phyloP scores from a whole-genome alignment of 2,113 vertebrate genomes.

The Agelaius phoeniceus region DNA sequence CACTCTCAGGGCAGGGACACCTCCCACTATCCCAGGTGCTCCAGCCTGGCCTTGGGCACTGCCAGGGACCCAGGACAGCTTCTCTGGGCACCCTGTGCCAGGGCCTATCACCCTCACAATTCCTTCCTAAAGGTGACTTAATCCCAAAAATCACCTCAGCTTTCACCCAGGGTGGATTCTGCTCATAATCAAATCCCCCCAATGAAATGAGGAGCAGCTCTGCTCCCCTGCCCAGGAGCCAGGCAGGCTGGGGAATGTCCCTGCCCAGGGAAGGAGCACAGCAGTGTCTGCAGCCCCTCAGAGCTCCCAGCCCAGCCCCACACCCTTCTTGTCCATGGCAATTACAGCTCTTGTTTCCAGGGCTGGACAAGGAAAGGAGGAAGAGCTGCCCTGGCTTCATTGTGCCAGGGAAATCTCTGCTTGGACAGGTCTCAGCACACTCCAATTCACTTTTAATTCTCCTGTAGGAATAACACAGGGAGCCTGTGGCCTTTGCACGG shows the following conservation, averaged over 20 bases:
- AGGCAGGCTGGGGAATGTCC: background rate
- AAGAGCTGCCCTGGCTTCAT: background rate
- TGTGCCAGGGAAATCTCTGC: background rate
- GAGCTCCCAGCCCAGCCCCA: background rate
- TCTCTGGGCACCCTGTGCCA: background rate
- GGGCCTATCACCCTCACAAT: background rate
- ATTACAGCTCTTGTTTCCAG: background rate
- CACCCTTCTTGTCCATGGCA: background rate
- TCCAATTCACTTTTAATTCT: background rate
- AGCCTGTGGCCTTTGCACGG: background rate
- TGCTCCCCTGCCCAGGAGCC: background rate
- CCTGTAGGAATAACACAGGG: background rate
- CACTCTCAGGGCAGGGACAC: background rate
- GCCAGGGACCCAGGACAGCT: background rate
- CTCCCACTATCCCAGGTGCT: background rate
- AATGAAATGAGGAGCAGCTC: accelerated
- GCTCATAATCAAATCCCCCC: background rate
- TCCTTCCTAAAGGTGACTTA: background rate
- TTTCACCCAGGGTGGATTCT: background rate
- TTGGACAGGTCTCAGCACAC: background rate
- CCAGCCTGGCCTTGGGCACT: background rate
- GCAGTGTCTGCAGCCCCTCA: background rate
- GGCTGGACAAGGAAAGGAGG: background rate
- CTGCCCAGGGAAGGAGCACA: background rate
- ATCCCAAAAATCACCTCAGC: background rate